These are phyloP conservation scores for Actinernus sp. DNA, from an alignment of 92 coral and sea anemone genomes.

Conservation along the genomic window DNA sequence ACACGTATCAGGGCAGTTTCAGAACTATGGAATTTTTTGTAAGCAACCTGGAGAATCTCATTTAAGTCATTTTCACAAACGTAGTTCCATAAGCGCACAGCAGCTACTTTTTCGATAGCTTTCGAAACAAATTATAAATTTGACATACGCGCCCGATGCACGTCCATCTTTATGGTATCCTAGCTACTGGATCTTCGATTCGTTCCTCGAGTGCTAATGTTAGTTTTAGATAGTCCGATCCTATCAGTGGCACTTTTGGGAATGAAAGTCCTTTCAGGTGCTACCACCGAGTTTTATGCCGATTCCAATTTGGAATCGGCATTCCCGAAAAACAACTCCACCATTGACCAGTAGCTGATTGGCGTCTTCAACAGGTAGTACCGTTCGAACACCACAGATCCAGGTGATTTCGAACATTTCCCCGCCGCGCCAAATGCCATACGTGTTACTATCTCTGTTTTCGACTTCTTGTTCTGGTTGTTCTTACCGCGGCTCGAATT, in stretches of 20 bases:
- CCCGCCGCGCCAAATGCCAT: constrained; percentile 1
- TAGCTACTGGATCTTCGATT: constrained; percentile 21
- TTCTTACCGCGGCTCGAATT: constrained; percentile 19
- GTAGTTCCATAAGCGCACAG: too few species aligned
- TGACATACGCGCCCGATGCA: constrained; percentile 41
- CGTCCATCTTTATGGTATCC: constrained; percentile 52
- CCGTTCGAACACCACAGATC: constrained; percentile 14
- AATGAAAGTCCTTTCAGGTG: constrained; percentile 41
- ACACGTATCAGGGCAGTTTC: too few species aligned
- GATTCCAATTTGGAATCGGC: constrained; percentile 49
- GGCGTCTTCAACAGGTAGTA: too few species aligned
- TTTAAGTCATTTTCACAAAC: too few species aligned
- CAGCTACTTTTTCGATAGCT: too few species aligned
- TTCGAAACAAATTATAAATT: too few species aligned
- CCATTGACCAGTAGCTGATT: too few species aligned
- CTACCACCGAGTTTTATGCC: constrained; percentile 33
- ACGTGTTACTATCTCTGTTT: constrained; percentile 3
- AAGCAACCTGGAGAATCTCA: too few species aligned
- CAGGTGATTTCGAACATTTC: constrained; percentile 4
- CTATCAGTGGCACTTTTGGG: constrained; percentile 46
- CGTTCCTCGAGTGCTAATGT: constrained; percentile 25
- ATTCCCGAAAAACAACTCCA: too few species aligned
- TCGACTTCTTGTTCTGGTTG: neutral
- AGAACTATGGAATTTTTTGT: too few species aligned
- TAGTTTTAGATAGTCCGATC: constrained; percentile 55